Evolutionary conservation across 2,888 invertebrate species (phyloP).

Genomic region (Rhagonycha lutea): DNA sequence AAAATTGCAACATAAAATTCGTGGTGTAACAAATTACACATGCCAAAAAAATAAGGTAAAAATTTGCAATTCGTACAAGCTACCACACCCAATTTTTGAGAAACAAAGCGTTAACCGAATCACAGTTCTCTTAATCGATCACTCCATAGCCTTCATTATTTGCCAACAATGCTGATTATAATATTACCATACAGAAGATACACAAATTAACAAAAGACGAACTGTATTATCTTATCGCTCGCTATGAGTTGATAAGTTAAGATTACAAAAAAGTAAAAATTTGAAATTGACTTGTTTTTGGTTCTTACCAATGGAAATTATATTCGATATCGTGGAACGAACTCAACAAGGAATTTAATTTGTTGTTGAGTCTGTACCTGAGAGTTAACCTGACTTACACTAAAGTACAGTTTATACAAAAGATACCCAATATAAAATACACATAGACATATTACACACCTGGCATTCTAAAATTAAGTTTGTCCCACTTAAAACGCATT

Average conservation of each 20-base stretch:
- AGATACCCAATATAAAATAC: conserved; percentile 28
- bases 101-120: background rate
- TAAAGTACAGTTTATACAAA: conserved; percentile 37
- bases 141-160: background rate
- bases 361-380: conserved; percentile 26
- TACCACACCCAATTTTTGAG: background rate
- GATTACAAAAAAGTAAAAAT: background rate
- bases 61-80: background rate
- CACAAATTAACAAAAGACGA: background rate
- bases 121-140: background rate
- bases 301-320: background rate
- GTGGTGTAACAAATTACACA: background rate
- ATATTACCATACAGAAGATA: background rate
- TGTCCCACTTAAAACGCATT: conserved; percentile 43
- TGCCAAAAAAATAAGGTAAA: background rate
- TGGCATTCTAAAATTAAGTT: conserved; percentile 49
- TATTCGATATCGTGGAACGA: conserved; percentile 10
- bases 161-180: background rate
- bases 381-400: conserved; percentile 27
- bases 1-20: background rate
- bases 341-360: conserved; percentile 24
- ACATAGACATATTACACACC: conserved; percentile 35
- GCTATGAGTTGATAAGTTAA: background rate
- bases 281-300: background rate
- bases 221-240: background rate